These are phyloP conservation scores for Netelia fuscicornis DNA, from an alignment of 2,888 invertebrate genomes.

Conservation along the genomic window DNA sequence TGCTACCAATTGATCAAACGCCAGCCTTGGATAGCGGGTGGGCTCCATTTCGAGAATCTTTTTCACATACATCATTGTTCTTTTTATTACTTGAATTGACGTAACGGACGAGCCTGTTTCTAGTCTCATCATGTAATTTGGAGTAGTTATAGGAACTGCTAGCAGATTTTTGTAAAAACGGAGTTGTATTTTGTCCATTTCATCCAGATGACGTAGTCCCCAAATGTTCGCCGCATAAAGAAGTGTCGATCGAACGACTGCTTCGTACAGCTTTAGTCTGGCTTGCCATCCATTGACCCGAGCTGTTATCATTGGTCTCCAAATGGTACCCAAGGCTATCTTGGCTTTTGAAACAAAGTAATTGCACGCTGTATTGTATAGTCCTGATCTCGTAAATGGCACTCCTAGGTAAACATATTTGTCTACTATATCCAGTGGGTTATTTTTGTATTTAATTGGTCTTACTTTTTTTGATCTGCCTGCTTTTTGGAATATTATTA, in stretches of 20 bases:
- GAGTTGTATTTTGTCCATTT: conserved; percentile 26
- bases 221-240: conserved; percentile 21
- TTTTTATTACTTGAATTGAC: conserved; percentile 4
- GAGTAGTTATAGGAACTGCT: conserved; percentile 21
- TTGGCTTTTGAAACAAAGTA: conserved; percentile 21
- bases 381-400: conserved; percentile 32
- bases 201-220: conserved; percentile 39
- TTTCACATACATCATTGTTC: background rate
- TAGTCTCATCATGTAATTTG: conserved; percentile 31
- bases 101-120: conserved; percentile 25
- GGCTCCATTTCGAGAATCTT: conserved; percentile 25
- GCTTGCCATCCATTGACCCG: background rate
- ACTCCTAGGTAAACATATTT: conserved; percentile 58
- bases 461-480: conserved; percentile 23
- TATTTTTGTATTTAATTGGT: conserved; percentile 35
- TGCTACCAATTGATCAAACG: conserved; percentile 7
- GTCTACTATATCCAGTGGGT: conserved; percentile 33
- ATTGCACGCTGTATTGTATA: conserved; percentile 7
- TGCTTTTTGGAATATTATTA: conserved; percentile 55
- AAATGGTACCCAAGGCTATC: conserved; percentile 12
- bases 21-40: background rate
- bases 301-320: conserved; percentile 2
- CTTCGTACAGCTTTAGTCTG: background rate
- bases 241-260: conserved; percentile 18
- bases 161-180: conserved; percentile 28